Base-by-base conservation (phyloP, 2,797 vertebrate species). In the Dicrostonyx torquatus region DNA sequence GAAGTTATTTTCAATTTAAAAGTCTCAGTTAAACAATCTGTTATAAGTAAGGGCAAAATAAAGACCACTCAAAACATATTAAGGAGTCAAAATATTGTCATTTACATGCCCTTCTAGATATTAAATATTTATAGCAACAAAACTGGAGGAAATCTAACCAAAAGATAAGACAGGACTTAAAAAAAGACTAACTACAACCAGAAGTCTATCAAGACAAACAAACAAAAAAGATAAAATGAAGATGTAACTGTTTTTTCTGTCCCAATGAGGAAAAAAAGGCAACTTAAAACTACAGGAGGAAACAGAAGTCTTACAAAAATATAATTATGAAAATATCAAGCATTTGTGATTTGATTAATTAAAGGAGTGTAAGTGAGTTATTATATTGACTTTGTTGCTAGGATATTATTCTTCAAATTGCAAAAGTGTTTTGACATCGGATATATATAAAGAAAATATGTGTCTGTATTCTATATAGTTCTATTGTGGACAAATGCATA, bases 211-310 rank as follows among this genome's bases (percentile, higher is more conserved):
- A 43, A 89, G 89, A 94, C 18, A 87, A 72, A 62, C 2, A 43
- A 43, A 68, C 6, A 34, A 31, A 64, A 62, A 12, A n/a, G 22
- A 50, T 34, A 64, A 87, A 92, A 77, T 43, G 40, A 94, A 64
- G 24, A 40, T 17, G 9, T 3, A 66, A 29, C 29, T 29, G 5
- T 13, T 22, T 58, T 76, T 64, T 45, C 53, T 68, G 24, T 88
- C 66, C 64, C 50, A 92, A 10, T 9, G 53, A 76, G 6, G 29
- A 68, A 83, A 83, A 62, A 2, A 83, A 86, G 70, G 78, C 10
- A 70, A 70, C 13, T 79, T 9, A 31, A 95, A 94, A 93, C 43
- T 93, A 48, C 34, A 90, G 48, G 34, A 86, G 31, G 86, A 94
- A 50, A 29, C 58, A 84, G 55, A 82, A 85, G 9, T 18, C 15